Evolutionary conservation across 1,140 invertebrate genomes (phyloP), one percentile per base, ranked within the genome.

Genomic region (Bilobella aurantiaca): DNA sequence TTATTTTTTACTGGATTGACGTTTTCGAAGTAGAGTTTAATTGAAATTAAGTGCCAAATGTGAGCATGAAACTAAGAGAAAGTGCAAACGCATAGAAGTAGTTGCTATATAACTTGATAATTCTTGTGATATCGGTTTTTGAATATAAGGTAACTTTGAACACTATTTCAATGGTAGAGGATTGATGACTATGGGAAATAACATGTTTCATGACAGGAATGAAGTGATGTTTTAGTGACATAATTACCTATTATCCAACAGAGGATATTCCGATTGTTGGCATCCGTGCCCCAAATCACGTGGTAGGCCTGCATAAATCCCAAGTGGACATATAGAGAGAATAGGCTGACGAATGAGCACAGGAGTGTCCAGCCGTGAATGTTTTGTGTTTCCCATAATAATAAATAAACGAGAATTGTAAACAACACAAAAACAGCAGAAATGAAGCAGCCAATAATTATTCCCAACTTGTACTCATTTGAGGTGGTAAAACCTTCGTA

Each of bases 321-420:
- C 49, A 53, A 53, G 23, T 53, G 49, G 23, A 53, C 49, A 23
- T 53, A 53, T 12, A 53, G 49, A 5, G 49, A 53, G 49, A 53
- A 53, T 8, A 53, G 23, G 23, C 49, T 53, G 8, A 53, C 49
- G 49, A 53, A 53, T 3, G 49, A 53, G 49, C 59, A 62, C 2
- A 62, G 18, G 2, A 63, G 27, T 27, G 58, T 68, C 57, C 65
- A 72, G 1, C 64, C 67, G 37, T 72, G 70, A 3, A 69, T 47
- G 49, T 68, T 69, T 57, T 72, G 64, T n/a, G 64, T 72, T 32
- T 72, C 70, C 70, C 70, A 69, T 3, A 72, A 37, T 18, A 72
- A n/a, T 27, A 67, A 18, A 29, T 72, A 69, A 1, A 72, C 70
- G 21, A 65, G 49, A 16, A 69, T 32, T 1, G 70, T 72, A 0